Conservation (phyloP, 2,888 invertebrate species). For the Dioctria linearis region DNA sequence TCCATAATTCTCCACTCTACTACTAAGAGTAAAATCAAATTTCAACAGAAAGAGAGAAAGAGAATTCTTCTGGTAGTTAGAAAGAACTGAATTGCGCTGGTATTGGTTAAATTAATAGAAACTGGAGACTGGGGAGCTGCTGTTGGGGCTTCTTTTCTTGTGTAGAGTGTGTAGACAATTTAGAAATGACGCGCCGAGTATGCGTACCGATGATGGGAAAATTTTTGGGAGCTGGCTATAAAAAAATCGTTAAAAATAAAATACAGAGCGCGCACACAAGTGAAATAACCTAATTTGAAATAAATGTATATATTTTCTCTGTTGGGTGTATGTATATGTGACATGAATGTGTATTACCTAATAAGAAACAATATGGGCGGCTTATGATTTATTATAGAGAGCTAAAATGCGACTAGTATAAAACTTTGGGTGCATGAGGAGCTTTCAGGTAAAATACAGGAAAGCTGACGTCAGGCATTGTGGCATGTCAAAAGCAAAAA, state of each 20-base stretch:
- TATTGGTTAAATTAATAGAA: neutral
- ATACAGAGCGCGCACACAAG: conserved; percentile 19
- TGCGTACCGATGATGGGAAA: conserved; percentile 23
- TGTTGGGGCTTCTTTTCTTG: no score
- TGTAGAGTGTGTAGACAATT: no score
- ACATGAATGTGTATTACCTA: conserved; percentile 3
- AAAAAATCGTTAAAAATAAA: conserved; percentile 48
- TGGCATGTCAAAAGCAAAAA: neutral
- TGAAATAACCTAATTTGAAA: conserved; percentile 36
- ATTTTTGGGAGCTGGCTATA: conserved; percentile 49
- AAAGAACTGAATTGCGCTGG: neutral
- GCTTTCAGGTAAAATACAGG: conserved; percentile 38
- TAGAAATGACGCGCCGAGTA: conserved; percentile 7
- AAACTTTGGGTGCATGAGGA: conserved; percentile 24
- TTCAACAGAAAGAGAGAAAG: neutral
- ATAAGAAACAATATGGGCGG: conserved; percentile 59
- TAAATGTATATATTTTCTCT: neutral
- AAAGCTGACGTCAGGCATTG: neutral
- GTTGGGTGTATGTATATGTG: neutral
- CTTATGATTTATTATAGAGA: conserved; percentile 61
- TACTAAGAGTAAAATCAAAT: neutral
- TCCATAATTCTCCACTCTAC: neutral
- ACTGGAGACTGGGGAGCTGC: neutral
- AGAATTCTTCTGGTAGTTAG: neutral
- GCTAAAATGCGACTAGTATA: conserved; percentile 17